These are phyloP conservation scores for Eretmocerus hayati DNA, from an alignment of 2,888 invertebrate species.

Conservation along the genomic window DNA sequence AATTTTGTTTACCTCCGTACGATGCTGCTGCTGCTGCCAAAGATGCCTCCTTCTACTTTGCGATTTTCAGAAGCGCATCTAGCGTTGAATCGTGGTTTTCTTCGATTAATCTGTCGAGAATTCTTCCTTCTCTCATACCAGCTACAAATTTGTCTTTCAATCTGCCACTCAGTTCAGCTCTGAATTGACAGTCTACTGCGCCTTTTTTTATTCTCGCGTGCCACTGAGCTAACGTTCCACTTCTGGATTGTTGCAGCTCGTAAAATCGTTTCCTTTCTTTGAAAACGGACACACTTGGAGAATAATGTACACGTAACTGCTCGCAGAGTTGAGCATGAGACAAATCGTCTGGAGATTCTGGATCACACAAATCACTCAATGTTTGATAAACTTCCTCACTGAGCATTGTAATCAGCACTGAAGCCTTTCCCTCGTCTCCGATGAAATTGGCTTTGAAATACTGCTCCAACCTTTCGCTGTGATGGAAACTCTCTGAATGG, in stretches of 20 bases:
- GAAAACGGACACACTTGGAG: slow-evolving; percentile 19
- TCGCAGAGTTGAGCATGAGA: slow-evolving; percentile 19
- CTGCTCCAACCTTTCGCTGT: slow-evolving; percentile 23
- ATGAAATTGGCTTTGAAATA: slow-evolving; percentile 25
- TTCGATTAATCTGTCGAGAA: slow-evolving; percentile 22
- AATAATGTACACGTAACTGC: slow-evolving; percentile 19
- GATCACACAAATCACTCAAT: slow-evolving; percentile 24
- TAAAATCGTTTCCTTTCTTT: slow-evolving; percentile 24
- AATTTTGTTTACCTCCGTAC: not conserved
- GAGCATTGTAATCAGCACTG: slow-evolving; percentile 24
- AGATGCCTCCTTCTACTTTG: no score
- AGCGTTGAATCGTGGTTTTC: slow-evolving; percentile 13
- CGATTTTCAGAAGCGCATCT: slow-evolving; percentile 12
- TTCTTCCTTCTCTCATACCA: slow-evolving; percentile 11
- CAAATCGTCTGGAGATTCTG: slow-evolving; percentile 23
- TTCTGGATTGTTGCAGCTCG: slow-evolving; percentile 27
- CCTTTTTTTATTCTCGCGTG: slow-evolving; percentile 33
- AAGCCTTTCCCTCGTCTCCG: slow-evolving; percentile 22
- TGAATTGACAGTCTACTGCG: slow-evolving; percentile 22
- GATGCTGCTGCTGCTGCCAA: no score
- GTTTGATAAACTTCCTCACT: slow-evolving; percentile 24
- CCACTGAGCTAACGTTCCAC: slow-evolving; percentile 21
- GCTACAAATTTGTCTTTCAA: slow-evolving; percentile 29
- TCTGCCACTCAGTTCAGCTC: slow-evolving; percentile 23
- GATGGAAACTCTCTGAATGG: slow-evolving; percentile 20